A percentile compares a stretch with the other conserved stretches of the same genome.
Evolutionary conservation across 1,140 invertebrate genomes (phyloP).

Genomic region (Rhynchophorus ferrugineus): DNA sequence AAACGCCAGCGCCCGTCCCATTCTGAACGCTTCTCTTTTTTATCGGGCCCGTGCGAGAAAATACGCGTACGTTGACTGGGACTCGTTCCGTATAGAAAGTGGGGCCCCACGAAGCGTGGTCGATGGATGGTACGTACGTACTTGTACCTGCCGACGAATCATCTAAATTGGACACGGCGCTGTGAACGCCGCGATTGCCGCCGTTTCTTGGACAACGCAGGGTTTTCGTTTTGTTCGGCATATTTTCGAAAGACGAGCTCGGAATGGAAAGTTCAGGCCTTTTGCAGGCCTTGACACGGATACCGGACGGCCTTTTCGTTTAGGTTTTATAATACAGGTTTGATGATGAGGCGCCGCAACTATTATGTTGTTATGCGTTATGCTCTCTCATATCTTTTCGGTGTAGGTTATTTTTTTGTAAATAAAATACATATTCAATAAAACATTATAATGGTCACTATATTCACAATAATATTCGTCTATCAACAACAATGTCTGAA

Average conservation of each 20-base stretch:
- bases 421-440: too few relatives aligned
- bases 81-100: background rate
- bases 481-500: too few relatives aligned
- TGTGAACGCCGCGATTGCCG: background rate
- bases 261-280: background rate
- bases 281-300: background rate
- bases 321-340: background rate
- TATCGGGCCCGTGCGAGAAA: too few relatives aligned
- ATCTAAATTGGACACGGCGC: background rate
- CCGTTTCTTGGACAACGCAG: too few relatives aligned
- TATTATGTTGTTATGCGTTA: too few relatives aligned
- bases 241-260: background rate
- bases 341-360: background rate
- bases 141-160: too few relatives aligned
- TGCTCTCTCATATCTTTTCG: too few relatives aligned
- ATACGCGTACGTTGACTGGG: background rate
- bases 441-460: too few relatives aligned
- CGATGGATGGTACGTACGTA: too few relatives aligned
- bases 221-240: background rate
- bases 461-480: too few relatives aligned
- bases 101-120: background rate
- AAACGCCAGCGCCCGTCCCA: background rate
- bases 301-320: background rate
- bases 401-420: too few relatives aligned
- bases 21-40: background rate